A percentile compares a stretch with the other conserved stretches of the same genome.
These are phyloP conservation scores for Kryptopterus vitreolus DNA, from an alignment of 2,797 vertebrate genomes.

Conservation along the genomic window DNA sequence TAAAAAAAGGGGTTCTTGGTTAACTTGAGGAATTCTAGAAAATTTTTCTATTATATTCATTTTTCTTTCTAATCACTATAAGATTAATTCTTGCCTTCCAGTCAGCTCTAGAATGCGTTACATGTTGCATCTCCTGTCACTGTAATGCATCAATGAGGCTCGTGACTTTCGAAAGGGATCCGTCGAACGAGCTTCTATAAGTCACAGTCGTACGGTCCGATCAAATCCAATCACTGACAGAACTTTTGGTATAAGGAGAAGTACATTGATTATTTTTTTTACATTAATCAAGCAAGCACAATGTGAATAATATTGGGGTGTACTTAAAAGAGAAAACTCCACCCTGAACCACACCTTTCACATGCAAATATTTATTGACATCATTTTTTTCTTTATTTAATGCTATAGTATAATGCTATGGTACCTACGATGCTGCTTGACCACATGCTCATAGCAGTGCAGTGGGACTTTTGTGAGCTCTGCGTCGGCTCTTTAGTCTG, in stretches of 20 bases:
- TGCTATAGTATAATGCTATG: not conserved
- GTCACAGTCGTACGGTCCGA: slow-evolving; percentile 12
- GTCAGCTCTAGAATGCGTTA: not conserved
- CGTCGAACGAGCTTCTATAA: slow-evolving; percentile 19
- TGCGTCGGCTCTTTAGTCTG: not conserved
- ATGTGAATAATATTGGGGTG: not conserved
- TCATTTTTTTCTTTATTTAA: not conserved
- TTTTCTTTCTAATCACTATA: slow-evolving; percentile 3
- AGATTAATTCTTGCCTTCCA: not conserved
- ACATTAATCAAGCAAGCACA: slow-evolving; percentile 46
- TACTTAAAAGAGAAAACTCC: slow-evolving; percentile 2
- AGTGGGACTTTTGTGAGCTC: not conserved
- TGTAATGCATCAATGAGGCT: slow-evolving; percentile 3
- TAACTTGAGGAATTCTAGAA: slow-evolving; percentile 20
- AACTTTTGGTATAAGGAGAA: not conserved
- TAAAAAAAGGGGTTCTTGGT: not conserved
- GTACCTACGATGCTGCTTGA: not conserved
- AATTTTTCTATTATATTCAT: slow-evolving; percentile 19
- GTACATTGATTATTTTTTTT: slow-evolving; percentile 7
- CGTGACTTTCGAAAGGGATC: slow-evolving; percentile 37
- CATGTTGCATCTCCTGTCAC: not conserved
- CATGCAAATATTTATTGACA: too few species aligned
- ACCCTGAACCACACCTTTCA: not conserved
- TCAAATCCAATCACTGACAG: not conserved
- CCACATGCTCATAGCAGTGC: not conserved